A percentile compares a stretch with the other conserved stretches of the same genome.
Evolutionary conservation across 1,140 invertebrate genomes (phyloP).

Genomic region (Linepithema humile): DNA sequence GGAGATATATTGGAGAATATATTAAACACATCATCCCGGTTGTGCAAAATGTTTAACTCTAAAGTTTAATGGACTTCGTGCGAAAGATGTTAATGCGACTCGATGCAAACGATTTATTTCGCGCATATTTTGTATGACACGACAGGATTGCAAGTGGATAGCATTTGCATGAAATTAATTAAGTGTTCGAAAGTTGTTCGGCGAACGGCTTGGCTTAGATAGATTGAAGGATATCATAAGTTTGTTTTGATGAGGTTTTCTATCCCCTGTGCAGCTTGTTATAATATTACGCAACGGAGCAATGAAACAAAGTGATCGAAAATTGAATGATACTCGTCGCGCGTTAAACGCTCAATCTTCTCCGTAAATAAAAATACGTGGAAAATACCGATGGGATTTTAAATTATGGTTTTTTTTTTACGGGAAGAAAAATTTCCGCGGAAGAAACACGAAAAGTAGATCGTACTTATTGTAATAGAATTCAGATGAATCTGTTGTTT

Average conservation of each 20-base stretch:
- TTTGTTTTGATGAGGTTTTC: neutral
- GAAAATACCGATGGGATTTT: neutral
- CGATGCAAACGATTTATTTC: neutral
- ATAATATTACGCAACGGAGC: constrained; percentile 49
- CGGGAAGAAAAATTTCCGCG: neutral
- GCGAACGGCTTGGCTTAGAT: neutral
- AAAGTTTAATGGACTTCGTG: neutral
- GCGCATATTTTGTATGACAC: neutral
- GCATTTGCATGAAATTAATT: neutral
- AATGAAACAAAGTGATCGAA: neutral
- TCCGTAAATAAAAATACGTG: neutral
- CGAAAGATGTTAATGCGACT: neutral
- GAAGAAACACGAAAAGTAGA: neutral
- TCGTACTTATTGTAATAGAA: neutral
- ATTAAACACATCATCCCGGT: neutral
- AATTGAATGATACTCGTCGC: neutral
- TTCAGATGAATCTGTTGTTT: neutral
- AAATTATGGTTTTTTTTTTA: neutral
- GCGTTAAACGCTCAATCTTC: neutral
- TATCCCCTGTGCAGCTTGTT: neutral
- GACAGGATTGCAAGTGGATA: neutral
- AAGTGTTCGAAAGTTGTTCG: neutral
- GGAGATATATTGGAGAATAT: neutral
- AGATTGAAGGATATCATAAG: neutral
- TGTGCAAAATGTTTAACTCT: neutral